Evolutionary conservation across 2,888 invertebrate species (phyloP), one percentile per base, ranked within the genome.

Genomic region (Lycocerus yunnanus): DNA sequence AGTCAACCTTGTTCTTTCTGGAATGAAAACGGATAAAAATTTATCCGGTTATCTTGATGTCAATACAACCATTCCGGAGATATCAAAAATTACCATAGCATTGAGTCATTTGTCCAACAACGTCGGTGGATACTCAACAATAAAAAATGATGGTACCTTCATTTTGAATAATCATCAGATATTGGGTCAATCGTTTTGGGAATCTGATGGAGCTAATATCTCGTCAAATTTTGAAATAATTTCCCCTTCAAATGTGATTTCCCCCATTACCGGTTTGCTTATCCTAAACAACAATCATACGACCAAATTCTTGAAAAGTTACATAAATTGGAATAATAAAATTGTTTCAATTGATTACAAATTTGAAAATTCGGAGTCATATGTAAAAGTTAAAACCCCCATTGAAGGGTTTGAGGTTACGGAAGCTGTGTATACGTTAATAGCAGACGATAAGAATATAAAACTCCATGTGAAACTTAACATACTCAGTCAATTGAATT

Each of bases 11-110:
- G 13, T 77, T 9, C 69, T 80, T 43, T 76, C 78, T 14, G 81
- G 80, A 14, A 76, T 76, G 15, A 79, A 73, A 76, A 77, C 78
- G 11, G 9, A 58, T 13, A 67, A 68, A 10, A 76, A 75, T 68
- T 10, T 81, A 13, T 74, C 72, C 5, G 80, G 76, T 10, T 76
- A 76, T 58, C 66, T 81, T 3, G 78, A 79, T 72, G n/a, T 81
- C 15, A 80, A 80, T 66, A 81, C 81, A 15, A 81, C 81, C 3
- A 69, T 81, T 59, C 69, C 78, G 58, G 80, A 81, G 74, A 78
- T 81, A 15, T 74, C 68, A 1, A 79, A 75, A 71, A 58, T 80
- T 11, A 78, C 75, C n/a, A 68, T 78, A 27, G 76, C 74, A 21
- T 66, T 78, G 18, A 78, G 76, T 24, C 79, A 81, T 63, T 59